These are phyloP conservation scores for Drosophila repletoides DNA, from an alignment of 1,140 invertebrate species.

Conservation along the genomic window DNA sequence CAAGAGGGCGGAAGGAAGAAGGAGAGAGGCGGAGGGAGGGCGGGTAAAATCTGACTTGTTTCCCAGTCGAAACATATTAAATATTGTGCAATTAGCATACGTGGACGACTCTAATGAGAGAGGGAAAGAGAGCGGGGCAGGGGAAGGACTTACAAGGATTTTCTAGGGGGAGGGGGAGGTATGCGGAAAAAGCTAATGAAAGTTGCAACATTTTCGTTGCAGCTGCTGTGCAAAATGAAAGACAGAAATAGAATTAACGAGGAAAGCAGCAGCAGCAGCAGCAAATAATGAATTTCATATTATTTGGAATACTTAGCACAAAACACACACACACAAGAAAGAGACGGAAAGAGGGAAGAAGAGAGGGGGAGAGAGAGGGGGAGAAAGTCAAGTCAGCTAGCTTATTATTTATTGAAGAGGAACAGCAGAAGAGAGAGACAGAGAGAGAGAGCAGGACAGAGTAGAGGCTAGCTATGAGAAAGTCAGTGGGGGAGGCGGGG, in stretches of 20 bases:
- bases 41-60: not conserved
- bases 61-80: constrained; percentile 30
- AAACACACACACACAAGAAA: not conserved
- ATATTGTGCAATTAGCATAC: constrained; percentile 38
- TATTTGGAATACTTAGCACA: constrained; percentile 24
- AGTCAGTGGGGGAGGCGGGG: not conserved
- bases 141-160: not conserved
- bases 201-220: constrained; percentile 6
- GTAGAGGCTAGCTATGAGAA: not conserved
- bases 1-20: not conserved
- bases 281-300: constrained; percentile 1
- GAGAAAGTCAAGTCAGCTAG: constrained; percentile 12
- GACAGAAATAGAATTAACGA: constrained; percentile 11
- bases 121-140: not conserved
- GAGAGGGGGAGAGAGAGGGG: not conserved
- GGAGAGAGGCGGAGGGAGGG: not conserved
- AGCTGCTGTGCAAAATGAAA: constrained; percentile 3
- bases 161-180: not conserved
- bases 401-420: constrained; percentile 15
- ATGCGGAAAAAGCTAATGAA: no score
- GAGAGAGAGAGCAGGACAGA: not conserved
- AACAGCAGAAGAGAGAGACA: not conserved
- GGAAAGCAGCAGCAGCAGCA: no score
- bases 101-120: not conserved
- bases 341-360: not conserved